Evolutionary conservation across 2,888 invertebrate genomes (phyloP).

Genomic region (Drosophila meridionalis): DNA sequence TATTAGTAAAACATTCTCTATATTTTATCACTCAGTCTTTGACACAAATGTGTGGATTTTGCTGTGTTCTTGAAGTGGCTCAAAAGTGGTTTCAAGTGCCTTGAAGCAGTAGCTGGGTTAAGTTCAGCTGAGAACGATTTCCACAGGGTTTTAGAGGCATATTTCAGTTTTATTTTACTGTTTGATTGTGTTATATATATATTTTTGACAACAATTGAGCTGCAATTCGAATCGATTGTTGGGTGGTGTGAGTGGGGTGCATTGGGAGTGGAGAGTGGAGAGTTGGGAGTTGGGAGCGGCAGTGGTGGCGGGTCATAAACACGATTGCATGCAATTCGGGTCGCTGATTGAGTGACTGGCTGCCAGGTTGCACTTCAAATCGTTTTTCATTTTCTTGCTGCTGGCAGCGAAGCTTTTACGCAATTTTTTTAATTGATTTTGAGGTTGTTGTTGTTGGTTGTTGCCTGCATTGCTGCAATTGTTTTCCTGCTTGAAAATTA

Average conservation of each 20-base stretch:
- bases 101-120: not conserved
- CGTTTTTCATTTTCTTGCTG: conserved; percentile 19
- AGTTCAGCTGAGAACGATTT: not conserved
- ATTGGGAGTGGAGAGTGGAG: accelerated
- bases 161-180: not conserved
- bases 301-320: conserved; percentile 2
- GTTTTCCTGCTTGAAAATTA: conserved; percentile 66
- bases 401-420: conserved; percentile 46
- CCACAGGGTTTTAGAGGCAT: not conserved
- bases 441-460: conserved; percentile 21
- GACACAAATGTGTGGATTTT: not conserved
- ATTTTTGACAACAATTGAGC: conserved; percentile 13
- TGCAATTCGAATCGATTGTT: not conserved
- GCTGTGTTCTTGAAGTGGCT: conserved; percentile 6
- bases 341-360: conserved; percentile 30
- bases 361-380: conserved; percentile 32
- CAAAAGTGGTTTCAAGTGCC: conserved; percentile 11
- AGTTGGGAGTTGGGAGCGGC: not conserved
- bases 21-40: not conserved
- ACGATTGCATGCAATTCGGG: conserved; percentile 16
- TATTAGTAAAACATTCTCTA: not conserved
- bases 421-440: conserved; percentile 55
- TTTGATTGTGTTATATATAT: not conserved
- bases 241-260: not conserved
- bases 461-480: conserved; percentile 42